Base-by-base conservation (phyloP, 2,888 invertebrate species). In the Drosophila lacicola region DNA sequence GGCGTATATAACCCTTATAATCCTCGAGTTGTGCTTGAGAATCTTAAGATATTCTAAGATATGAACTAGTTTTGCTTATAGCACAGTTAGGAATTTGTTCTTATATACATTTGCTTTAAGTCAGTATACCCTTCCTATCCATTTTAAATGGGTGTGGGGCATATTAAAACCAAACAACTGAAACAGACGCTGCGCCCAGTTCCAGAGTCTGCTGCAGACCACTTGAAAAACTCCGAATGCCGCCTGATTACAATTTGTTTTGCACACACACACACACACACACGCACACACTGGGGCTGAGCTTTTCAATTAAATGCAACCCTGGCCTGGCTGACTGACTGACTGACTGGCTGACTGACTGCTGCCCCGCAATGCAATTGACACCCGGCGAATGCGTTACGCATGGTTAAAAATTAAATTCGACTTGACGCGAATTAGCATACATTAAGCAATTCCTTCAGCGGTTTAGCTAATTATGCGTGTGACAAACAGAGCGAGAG, bases 271-370 rank as follows among this genome's bases (percentile, higher is more conserved):
- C 36, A 33, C 14, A 14, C 33, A 21, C 4, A 34, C 9, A n/a
- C 14, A 21, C 19, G 41, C 36, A 17, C n/a, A 2, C 17, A 2
- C 6, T n/a, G 21, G 45, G 8, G 33, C n/a, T 10, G 56, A 47
- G 55, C 56, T 49, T 58, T 58, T 74, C 62, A 79, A 80, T 75
- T 64, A 58, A 42, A 42, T 74, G 74, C 70, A 62, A 54, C 61
- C 66, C 63, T 61, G 57, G n/a, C 11, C 17, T 49, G 53, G 4
- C 14, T 9, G 25, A 11, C 6, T n/a, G 33, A 34, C 2, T 13
- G 34, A n/a, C 9, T 13, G 50, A n/a, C 21, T 50, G 37, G 14
- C 21, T 36, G 36, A 4, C 50, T 25, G 37, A 37, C n/a, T 36
- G 25, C 33, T n/a, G 42, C 42, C 42, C 21, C 25, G 36, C 37